Evolutionary conservation across 1,140 invertebrate species (phyloP).

Genomic region (Drosophila serrata): DNA sequence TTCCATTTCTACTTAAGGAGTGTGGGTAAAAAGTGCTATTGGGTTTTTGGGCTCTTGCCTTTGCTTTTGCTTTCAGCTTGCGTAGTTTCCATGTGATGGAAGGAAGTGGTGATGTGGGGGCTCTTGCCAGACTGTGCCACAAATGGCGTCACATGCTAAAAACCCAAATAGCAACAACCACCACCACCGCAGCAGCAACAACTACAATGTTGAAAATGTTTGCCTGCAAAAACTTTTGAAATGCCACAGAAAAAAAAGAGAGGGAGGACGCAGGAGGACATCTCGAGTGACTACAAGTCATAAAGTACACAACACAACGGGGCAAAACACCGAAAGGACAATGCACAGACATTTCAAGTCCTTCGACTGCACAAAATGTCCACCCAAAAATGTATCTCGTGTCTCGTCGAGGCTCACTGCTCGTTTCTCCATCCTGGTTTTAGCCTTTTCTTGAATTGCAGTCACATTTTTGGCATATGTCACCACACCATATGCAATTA

Average conservation of each 20-base stretch:
- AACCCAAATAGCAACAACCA: conserved; percentile 39
- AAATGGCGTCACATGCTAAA: conserved; percentile 57
- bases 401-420: conserved; percentile 28
- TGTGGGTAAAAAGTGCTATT: conserved; percentile 62
- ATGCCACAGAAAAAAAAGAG: conserved; percentile 27
- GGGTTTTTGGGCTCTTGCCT: conserved; percentile 49
- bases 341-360: conserved; percentile 33
- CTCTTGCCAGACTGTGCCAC: conserved; percentile 28
- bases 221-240: conserved; percentile 65
- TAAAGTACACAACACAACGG: conserved; percentile 69
- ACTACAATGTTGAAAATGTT: conserved; percentile 49
- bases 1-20: conserved; percentile 28
- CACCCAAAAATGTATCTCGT: conserved; percentile 63
- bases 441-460: conserved; percentile 64
- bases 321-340: conserved; percentile 48
- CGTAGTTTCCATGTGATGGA: conserved; percentile 11
- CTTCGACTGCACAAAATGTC: conserved; percentile 60
- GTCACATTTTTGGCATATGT: conserved; percentile 72
- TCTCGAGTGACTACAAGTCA: conserved; percentile 74
- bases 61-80: conserved; percentile 46
- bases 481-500: conserved; percentile 64
- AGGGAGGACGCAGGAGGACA: conserved; percentile 19
- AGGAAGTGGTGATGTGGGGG: neutral
- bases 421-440: conserved; percentile 51
- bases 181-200: conserved; percentile 19